Evolutionary conservation across 2,113 vertebrate genomes (phyloP).

Genomic region (Ciconia stormi): DNA sequence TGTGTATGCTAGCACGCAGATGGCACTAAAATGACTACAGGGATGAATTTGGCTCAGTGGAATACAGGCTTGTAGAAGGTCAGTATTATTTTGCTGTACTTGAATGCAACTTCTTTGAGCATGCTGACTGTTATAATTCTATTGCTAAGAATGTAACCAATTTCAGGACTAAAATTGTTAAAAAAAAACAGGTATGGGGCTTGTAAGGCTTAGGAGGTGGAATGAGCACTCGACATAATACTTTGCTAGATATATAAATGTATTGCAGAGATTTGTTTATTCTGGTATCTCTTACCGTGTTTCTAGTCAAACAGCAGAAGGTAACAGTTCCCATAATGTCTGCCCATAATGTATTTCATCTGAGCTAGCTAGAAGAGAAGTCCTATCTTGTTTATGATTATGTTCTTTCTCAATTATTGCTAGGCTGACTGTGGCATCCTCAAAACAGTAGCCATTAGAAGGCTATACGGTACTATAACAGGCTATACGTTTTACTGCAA

Average conservation of each 20-base stretch:
- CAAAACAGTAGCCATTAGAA: neutral
- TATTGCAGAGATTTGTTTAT: neutral
- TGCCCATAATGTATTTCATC: neutral
- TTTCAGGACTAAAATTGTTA: conserved; percentile 4
- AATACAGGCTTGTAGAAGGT: neutral
- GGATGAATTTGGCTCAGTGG: neutral
- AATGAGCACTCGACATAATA: neutral
- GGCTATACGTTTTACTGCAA: neutral
- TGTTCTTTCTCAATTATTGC: neutral
- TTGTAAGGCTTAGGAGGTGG: neutral
- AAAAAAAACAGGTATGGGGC: neutral
- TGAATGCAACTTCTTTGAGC: conserved; percentile 30
- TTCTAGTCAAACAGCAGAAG: neutral
- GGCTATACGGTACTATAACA: neutral
- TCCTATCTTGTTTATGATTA: neutral
- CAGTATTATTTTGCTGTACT: neutral
- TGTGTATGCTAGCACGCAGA: neutral
- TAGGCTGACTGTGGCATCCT: neutral
- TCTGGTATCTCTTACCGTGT: neutral
- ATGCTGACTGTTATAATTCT: neutral
- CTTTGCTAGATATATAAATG: neutral
- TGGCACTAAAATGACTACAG: neutral
- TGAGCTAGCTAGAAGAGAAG: neutral
- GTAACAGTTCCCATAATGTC: neutral
- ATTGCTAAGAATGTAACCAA: neutral